Percentiles rank a stretch among this genome's conserved stretches.
These are phyloP conservation scores for Apaloderma vittatum DNA, from an alignment of 2,113 vertebrate genomes.

Conservation along the genomic window DNA sequence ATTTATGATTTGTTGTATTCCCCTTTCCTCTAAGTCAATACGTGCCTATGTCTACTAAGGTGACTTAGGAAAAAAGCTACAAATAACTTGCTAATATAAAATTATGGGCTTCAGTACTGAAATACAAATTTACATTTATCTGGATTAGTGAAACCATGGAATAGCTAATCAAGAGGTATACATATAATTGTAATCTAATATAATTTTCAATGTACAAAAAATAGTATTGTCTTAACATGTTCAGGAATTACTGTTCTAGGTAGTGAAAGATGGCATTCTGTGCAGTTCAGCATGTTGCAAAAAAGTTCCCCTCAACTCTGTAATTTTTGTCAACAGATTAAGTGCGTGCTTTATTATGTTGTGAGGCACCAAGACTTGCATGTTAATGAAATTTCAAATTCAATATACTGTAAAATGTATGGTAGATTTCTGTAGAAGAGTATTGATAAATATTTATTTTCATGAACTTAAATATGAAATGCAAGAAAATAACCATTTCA, in stretches of 20 bases:
- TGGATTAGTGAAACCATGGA: neutral
- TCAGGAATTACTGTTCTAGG: neutral
- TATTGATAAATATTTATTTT: constrained; percentile 42
- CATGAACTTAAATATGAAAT: neutral
- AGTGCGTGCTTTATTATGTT: constrained; percentile 17
- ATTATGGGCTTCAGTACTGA: neutral
- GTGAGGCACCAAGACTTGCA: constrained; percentile 7
- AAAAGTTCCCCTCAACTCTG: neutral
- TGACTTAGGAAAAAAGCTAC: neutral
- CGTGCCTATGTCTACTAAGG: neutral
- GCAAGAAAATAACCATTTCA: neutral
- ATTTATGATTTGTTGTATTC: neutral
- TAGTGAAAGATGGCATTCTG: neutral
- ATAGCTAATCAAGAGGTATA: neutral
- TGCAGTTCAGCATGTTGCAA: neutral
- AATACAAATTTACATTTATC: neutral
- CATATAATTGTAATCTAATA: neutral
- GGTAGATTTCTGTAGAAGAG: neutral
- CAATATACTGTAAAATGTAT: neutral
- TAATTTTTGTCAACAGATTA: constrained; percentile 14
- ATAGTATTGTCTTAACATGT: neutral
- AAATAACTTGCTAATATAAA: neutral
- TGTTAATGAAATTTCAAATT: constrained; percentile 17
- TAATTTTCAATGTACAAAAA: neutral
- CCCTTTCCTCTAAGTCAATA: accelerated